Evolutionary conservation across 2,888 invertebrate species (phyloP).

Genomic region (Leptinotarsa tumamoca): DNA sequence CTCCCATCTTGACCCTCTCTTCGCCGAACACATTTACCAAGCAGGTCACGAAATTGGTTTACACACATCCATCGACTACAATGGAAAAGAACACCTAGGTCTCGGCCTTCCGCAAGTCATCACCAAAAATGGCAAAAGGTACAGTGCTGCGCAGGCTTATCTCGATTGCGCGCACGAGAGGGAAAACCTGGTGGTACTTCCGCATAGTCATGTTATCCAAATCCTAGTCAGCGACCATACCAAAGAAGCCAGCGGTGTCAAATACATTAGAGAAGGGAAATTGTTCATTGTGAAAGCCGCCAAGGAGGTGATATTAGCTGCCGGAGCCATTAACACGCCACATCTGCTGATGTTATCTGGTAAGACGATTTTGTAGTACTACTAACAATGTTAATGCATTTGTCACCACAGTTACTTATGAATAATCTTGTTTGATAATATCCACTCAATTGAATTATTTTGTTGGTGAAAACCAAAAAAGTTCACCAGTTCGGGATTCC

Average conservation of each 20-base stretch:
- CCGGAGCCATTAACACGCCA: constrained; percentile 82
- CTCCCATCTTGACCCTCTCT: constrained; percentile 43
- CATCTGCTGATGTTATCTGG: constrained; percentile 83
- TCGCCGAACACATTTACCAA: constrained; percentile 67
- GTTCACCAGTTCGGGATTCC: too few species aligned
- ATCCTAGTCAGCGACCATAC: constrained; percentile 71
- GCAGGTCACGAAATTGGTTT: constrained; percentile 73
- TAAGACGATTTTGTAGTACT: constrained; percentile 10
- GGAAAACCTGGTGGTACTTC: constrained; percentile 74
- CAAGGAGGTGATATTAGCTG: constrained; percentile 81
- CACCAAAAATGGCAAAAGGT: constrained; percentile 75
- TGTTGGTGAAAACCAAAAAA: too few species aligned
- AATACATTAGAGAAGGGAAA: constrained; percentile 69
- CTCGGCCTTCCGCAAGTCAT: constrained; percentile 74
- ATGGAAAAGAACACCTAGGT: constrained; percentile 74
- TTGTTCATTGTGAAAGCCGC: constrained; percentile 71
- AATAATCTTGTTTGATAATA: too few species aligned
- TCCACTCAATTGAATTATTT: too few species aligned
- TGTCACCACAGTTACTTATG: too few species aligned
- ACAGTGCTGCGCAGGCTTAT: constrained; percentile 78
- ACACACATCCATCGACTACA: constrained; percentile 71
- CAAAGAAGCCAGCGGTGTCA: constrained; percentile 75
- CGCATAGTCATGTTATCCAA: constrained; percentile 72
- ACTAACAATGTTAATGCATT: neutral
- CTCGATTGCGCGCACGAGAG: constrained; percentile 71